Evolutionary conservation across 1,140 invertebrate genomes (phyloP), one percentile per base, ranked within the genome.

Genomic region (Pseudomyrmex dendroicus): DNA sequence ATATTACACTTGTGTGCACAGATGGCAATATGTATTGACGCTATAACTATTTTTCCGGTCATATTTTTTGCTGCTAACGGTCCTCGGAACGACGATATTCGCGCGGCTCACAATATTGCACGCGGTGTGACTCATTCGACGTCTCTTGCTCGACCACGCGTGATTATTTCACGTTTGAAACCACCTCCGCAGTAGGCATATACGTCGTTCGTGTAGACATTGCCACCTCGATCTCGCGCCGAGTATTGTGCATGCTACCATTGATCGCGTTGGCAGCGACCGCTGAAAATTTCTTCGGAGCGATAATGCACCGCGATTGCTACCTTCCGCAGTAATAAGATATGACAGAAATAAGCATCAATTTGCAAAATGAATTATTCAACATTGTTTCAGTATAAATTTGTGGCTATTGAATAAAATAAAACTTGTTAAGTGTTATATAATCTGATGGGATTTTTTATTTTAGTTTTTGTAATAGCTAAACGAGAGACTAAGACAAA

Each of bases 171-270:
- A 87, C 84, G 84, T 87, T 87, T 86, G 84, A 86, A 89, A 86
- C 88, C 86, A 89, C 87, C 87, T 89, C 87, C 87, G 86, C 86
- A 84, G 25, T 84, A 84, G 70, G 20, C 73, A 82, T 83, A 78
- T 67, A 77, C 56, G 63, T 62, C 48, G 44, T 84, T 62, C 62
- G 77, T 76, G 86, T 87, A 86, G 86, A 84, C 84, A 88, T 82
- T 88, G 78, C 87, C 86, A 85, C 83, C 73, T 85, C 68, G 68
- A 59, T 68, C 64, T 66, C 56, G 46, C 22, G 35, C 35, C 35
- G 35, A 35, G 35, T 35, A 35, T 35, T 35, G 35, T 35, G 35
- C 35, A 35, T 35, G 35, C 61, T 82, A 62, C 56, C 72, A 86
- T 86, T 59, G 77, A 85, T 87, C 84, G 86, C 78, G 84, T 85